phyloP scores from a whole-genome alignment of 2,797 vertebrate species.

The Chaetophractus vellerosus region DNA sequence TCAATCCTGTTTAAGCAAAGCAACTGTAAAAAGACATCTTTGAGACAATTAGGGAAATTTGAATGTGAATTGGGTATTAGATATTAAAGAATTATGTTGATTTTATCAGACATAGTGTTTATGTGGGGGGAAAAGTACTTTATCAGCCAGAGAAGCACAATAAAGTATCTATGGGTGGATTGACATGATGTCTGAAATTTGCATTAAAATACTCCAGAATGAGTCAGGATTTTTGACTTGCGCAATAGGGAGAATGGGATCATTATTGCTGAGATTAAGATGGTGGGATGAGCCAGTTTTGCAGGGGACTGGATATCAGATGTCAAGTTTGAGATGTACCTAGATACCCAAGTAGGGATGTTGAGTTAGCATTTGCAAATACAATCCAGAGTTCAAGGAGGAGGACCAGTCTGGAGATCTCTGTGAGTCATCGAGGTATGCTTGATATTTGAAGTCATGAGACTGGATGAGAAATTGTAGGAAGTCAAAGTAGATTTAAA shows the following conservation, averaged over 20 bases:
- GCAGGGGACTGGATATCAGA: neutral
- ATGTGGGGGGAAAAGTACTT: neutral
- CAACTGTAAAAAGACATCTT: constrained; percentile 23
- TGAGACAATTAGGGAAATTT: neutral
- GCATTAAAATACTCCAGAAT: constrained; percentile 48
- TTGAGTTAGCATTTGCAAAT: constrained; percentile 34
- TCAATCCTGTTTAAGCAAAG: constrained; percentile 33
- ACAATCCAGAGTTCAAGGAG: constrained; percentile 40
- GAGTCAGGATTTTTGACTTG: constrained; percentile 19
- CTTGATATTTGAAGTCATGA: constrained; percentile 50
- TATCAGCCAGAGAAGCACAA: neutral
- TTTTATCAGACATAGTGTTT: constrained; percentile 19
- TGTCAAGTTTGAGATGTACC: neutral
- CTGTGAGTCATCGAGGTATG: constrained; percentile 44
- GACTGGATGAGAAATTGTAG: constrained; percentile 29
- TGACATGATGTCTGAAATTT: constrained; percentile 23
- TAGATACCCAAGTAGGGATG: neutral
- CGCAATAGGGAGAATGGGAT: neutral
- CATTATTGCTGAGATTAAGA: constrained; percentile 43
- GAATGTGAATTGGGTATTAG: neutral
- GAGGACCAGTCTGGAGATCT: neutral
- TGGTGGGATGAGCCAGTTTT: neutral
- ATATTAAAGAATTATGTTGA: constrained; percentile 46
- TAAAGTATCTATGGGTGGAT: constrained; percentile 13
- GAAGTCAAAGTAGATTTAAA: constrained; percentile 43